Conservation (phyloP, 2,888 invertebrate species). For the Teleiodes luculella region DNA sequence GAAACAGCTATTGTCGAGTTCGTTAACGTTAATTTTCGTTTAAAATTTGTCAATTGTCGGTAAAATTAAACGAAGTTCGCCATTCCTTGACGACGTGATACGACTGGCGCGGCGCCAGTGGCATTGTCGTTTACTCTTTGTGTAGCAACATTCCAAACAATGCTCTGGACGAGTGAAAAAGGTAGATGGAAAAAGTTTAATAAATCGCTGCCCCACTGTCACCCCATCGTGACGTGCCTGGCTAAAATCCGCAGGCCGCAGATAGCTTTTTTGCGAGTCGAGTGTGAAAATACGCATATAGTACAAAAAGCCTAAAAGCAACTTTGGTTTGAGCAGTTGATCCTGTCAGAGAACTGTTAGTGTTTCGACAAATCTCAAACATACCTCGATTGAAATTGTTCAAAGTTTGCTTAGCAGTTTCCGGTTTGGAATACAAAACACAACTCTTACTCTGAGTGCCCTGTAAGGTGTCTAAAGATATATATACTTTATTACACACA, state of each 20-base stretch:
- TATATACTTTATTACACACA: too few relatives aligned
- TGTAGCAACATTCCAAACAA: slow-evolving; percentile 21
- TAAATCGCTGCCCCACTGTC: slow-evolving; percentile 20
- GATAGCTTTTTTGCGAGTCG: neutral
- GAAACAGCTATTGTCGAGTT: slow-evolving; percentile 51
- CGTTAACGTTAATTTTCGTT: slow-evolving; percentile 60
- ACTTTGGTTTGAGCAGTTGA: too few relatives aligned
- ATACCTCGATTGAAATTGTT: too few relatives aligned
- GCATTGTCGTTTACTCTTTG: slow-evolving; percentile 25
- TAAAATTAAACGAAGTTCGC: slow-evolving; percentile 58
- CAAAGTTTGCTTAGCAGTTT: too few relatives aligned
- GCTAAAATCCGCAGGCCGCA: neutral
- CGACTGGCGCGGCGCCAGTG: slow-evolving; percentile 54
- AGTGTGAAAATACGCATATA: neutral
- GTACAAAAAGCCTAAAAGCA: too few relatives aligned
- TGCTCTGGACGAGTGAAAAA: slow-evolving; percentile 22
- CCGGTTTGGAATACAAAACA: too few relatives aligned
- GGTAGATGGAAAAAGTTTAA: slow-evolving; percentile 26
- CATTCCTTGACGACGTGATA: slow-evolving; percentile 49
- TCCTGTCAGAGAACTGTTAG: neutral
- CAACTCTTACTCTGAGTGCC: too few relatives aligned
- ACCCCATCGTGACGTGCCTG: neutral
- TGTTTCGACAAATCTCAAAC: neutral
- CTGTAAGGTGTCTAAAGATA: too few relatives aligned
- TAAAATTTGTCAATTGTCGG: slow-evolving; percentile 59